Evolutionary conservation across 2,888 invertebrate species (phyloP).

Genomic region (Choristoneura rosaceana): DNA sequence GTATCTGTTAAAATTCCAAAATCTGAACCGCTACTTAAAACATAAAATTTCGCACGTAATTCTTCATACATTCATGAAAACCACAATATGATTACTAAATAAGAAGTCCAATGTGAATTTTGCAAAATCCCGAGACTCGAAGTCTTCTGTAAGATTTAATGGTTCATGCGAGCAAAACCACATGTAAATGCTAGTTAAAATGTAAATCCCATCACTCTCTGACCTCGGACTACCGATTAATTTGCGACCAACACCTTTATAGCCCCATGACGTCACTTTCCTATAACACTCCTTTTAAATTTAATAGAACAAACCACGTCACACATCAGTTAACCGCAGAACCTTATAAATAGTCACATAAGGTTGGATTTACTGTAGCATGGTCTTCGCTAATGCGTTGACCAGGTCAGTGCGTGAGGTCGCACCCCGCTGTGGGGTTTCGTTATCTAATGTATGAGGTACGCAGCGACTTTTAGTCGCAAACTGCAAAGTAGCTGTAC

Average conservation of each 20-base stretch:
- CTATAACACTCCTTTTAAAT: slow-evolving; percentile 31
- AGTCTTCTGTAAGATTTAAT: too few relatives aligned
- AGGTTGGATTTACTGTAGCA: background rate
- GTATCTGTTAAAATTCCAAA: too few relatives aligned
- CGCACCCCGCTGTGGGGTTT: slow-evolving; percentile 28
- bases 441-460: slow-evolving; percentile 15
- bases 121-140: too few relatives aligned
- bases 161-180: too few relatives aligned
- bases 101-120: too few relatives aligned
- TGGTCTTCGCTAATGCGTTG: slow-evolving; percentile 4
- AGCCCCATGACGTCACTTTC: slow-evolving; percentile 26
- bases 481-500: too few relatives aligned
- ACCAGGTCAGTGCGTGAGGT: slow-evolving; percentile 33
- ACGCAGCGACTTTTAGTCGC: slow-evolving; percentile 6
- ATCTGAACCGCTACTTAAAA: too few relatives aligned
- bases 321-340: background rate
- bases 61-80: too few relatives aligned
- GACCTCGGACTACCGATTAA: slow-evolving; percentile 4
- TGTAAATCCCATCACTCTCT: background rate
- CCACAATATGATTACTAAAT: too few relatives aligned
- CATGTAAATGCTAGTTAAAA: background rate
- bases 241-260: slow-evolving; percentile 12
- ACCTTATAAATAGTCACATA: background rate
- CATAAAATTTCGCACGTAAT: too few relatives aligned
- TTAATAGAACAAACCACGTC: slow-evolving; percentile 9